These are phyloP conservation scores for Echinometra lucunter DNA, from an alignment of 53 echinoderm and acorn worm genomes.

Conservation along the genomic window DNA sequence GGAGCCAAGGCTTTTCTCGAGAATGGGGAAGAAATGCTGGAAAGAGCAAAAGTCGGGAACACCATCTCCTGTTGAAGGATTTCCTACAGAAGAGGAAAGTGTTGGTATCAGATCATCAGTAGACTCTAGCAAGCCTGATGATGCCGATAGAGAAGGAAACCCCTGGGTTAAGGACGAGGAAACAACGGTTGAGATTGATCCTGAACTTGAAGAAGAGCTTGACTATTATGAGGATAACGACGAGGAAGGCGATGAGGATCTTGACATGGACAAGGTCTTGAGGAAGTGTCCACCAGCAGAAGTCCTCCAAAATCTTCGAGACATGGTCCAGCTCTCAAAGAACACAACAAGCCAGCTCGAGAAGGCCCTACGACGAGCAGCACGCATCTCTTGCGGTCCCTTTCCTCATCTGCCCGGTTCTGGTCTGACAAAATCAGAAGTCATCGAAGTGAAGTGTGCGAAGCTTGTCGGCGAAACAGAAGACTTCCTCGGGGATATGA, in stretches of 20 bases:
- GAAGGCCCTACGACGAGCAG: neutral
- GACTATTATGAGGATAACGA: conserved; percentile 46
- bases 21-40: conserved; percentile 13
- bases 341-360: conserved; percentile 55
- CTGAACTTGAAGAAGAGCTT: conserved; percentile 28
- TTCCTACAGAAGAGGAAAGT: neutral
- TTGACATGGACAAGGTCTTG: conserved; percentile 63
- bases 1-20: conserved; percentile 3
- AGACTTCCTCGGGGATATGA: conserved; percentile 41
- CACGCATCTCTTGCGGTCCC: conserved; percentile 42
- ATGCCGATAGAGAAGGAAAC: neutral
- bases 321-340: conserved; percentile 65
- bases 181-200: neutral
- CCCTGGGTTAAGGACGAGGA: neutral
- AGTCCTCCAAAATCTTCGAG: conserved; percentile 49
- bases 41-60: neutral
- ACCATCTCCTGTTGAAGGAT: neutral
- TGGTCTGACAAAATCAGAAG: conserved; percentile 19
- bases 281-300: conserved; percentile 50
- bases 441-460: conserved; percentile 41
- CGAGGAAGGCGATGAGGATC: conserved; percentile 41
- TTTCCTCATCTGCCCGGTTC: conserved; percentile 53
- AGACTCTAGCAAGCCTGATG: conserved; percentile 6
- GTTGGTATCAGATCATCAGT: neutral
- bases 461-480: conserved; percentile 53